Percentiles rank a stretch among this genome's conserved stretches.
Evolutionary conservation across 1,140 invertebrate species (phyloP).

Genomic region (Helicoverpa zea): DNA sequence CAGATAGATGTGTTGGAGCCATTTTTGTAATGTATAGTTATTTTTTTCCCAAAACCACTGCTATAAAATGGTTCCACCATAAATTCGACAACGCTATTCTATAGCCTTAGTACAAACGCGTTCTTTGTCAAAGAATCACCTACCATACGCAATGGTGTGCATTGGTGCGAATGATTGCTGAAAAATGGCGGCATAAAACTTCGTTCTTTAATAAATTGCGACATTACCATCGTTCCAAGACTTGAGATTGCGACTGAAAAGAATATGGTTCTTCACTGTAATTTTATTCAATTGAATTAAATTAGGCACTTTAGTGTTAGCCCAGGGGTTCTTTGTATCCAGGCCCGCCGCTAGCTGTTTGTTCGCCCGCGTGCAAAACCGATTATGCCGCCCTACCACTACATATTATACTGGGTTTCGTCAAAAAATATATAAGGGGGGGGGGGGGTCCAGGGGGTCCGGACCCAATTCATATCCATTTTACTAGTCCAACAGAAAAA

Average conservation of each 20-base stretch:
- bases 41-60: too few species aligned
- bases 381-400: too few species aligned
- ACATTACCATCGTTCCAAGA: conserved; percentile 30
- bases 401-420: too few species aligned
- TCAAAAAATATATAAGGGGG: too few species aligned
- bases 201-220: conserved; percentile 55
- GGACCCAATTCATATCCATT: too few species aligned
- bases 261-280: conserved; percentile 20
- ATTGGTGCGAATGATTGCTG: conserved; percentile 61
- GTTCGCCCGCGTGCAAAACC: too few species aligned
- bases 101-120: conserved; percentile 1
- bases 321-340: background rate
- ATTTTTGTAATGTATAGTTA: too few species aligned
- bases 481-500: too few species aligned
- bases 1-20: too few species aligned
- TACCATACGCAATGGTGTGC: conserved; percentile 59
- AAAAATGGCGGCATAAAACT: conserved; percentile 65
- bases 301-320: conserved; percentile 15
- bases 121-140: conserved; percentile 30
- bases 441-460: too few species aligned
- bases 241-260: conserved; percentile 19
- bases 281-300: conserved; percentile 27
- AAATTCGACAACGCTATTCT: background rate
- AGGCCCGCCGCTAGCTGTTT: too few species aligned
- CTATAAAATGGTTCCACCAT: conserved; percentile 16